These are phyloP conservation scores for Collichthys lucidus DNA, from an alignment of 2,113 vertebrate species.

Conservation along the genomic window DNA sequence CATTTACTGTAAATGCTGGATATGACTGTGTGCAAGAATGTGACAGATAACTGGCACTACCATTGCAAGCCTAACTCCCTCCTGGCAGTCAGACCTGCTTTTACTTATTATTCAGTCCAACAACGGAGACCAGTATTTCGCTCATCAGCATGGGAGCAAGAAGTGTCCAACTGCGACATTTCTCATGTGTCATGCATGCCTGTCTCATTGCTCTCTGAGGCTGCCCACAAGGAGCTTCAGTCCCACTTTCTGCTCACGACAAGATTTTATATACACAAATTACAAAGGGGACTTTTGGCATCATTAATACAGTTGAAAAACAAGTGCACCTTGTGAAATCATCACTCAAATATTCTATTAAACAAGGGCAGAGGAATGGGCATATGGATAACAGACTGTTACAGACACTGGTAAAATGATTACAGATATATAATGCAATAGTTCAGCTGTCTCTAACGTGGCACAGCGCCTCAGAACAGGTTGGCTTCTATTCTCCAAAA, in stretches of 20 bases:
- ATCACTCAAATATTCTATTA: constrained; percentile 39
- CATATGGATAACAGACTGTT: constrained; percentile 46
- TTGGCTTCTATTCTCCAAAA: constrained; percentile 66
- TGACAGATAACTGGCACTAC: constrained; percentile 41
- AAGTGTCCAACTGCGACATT: constrained; percentile 23
- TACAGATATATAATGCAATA: constrained; percentile 47
- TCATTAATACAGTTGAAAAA: constrained; percentile 30
- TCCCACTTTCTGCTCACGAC: constrained; percentile 1
- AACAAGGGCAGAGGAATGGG: constrained; percentile 34
- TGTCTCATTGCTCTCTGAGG: constrained; percentile 28
- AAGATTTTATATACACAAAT: constrained; percentile 23
- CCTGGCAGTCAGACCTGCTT: constrained; percentile 15
- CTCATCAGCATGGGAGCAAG: constrained; percentile 27
- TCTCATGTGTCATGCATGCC: constrained; percentile 7
- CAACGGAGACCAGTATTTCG: background rate
- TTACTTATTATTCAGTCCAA: constrained; percentile 27
- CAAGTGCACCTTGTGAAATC: constrained; percentile 38
- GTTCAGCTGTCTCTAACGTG: constrained; percentile 51
- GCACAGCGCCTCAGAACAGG: constrained; percentile 65
- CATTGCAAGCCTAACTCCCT: constrained; percentile 20
- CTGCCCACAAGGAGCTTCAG: constrained; percentile 4
- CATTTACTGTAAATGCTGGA: constrained; percentile 64
- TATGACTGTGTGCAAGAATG: constrained; percentile 53
- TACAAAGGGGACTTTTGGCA: constrained; percentile 12
- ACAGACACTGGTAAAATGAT: constrained; percentile 48